Percentiles rank a stretch among this genome's conserved stretches.
Conservation (phyloP, 2,888 invertebrate species). For the Operophtera brumata region DNA sequence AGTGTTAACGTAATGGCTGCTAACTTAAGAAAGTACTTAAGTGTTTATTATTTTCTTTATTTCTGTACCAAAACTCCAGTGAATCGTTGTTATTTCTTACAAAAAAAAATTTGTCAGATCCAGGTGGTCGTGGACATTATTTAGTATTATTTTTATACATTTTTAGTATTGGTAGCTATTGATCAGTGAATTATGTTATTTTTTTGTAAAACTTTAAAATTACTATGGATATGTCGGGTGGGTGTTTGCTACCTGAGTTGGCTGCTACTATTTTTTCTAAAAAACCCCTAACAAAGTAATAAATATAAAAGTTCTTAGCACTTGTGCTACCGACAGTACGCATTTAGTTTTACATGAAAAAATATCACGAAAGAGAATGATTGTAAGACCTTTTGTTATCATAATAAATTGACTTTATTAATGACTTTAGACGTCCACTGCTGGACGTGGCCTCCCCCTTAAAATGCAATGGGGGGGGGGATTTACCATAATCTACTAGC, state of each 20-base stretch:
- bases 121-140: slow-evolving; percentile 37
- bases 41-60: slow-evolving; percentile 32
- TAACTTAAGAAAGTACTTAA: slow-evolving; percentile 68
- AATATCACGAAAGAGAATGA: neutral
- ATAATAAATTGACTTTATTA: slow-evolving; percentile 5
- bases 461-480: too few relatives aligned
- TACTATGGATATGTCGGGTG: neutral
- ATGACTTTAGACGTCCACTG: too few relatives aligned
- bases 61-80: slow-evolving; percentile 59
- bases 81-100: slow-evolving; percentile 41
- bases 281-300: too few relatives aligned
- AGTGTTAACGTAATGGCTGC: slow-evolving; percentile 49
- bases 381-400: neutral
- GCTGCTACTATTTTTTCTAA: neutral
- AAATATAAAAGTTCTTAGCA: neutral
- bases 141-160: slow-evolving; percentile 42
- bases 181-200: slow-evolving; percentile 13
- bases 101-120: slow-evolving; percentile 33
- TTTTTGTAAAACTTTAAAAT: neutral
- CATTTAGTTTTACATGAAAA: slow-evolving; percentile 1
- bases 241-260: neutral
- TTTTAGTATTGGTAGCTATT: slow-evolving; percentile 46
- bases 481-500: too few relatives aligned
- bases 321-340: slow-evolving; percentile 7
- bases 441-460: too few relatives aligned